These are phyloP conservation scores for Pseudopleuronectes americanus DNA, from an alignment of 2,797 vertebrate species.

Conservation along the genomic window DNA sequence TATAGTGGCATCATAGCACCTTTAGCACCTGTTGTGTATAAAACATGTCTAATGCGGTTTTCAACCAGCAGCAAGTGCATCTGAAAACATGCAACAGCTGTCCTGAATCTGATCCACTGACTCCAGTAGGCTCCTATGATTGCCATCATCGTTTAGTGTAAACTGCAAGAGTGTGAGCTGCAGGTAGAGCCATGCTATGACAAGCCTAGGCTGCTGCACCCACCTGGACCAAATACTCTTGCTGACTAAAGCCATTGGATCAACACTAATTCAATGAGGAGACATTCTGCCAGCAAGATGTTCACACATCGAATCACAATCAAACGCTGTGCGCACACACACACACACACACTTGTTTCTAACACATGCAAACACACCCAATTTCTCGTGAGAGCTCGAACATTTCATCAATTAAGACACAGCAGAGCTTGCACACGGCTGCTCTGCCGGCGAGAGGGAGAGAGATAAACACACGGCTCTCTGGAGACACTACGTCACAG, in stretches of 20 bases:
- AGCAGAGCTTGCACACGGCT: constrained; percentile 42
- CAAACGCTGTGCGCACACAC: constrained; percentile 6
- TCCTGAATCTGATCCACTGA: neutral
- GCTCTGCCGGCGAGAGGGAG: constrained; percentile 47
- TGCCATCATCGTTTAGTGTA: constrained; percentile 6
- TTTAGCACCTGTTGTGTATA: too few relatives aligned
- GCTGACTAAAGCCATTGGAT: constrained; percentile 52
- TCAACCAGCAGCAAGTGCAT: too few relatives aligned
- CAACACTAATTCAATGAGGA: constrained; percentile 58
- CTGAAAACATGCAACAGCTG: too few relatives aligned
- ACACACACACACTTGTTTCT: neutral
- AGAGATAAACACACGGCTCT: constrained; percentile 67
- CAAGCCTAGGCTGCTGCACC: constrained; percentile 11
- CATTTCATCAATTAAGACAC: constrained; percentile 68
- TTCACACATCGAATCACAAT: constrained; percentile 23
- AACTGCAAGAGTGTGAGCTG: constrained; percentile 15
- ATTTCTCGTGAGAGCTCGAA: constrained; percentile 32
- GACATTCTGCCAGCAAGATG: constrained; percentile 35
- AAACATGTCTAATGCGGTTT: too few relatives aligned
- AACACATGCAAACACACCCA: neutral
- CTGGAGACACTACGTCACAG: constrained; percentile 64
- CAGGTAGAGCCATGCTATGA: constrained; percentile 18
- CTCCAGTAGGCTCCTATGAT: neutral
- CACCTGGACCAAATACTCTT: constrained; percentile 43
- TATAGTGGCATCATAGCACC: too few relatives aligned